Conservation (phyloP, 2,113 vertebrate genomes). For the Pachypanchax playfairii region DNA sequence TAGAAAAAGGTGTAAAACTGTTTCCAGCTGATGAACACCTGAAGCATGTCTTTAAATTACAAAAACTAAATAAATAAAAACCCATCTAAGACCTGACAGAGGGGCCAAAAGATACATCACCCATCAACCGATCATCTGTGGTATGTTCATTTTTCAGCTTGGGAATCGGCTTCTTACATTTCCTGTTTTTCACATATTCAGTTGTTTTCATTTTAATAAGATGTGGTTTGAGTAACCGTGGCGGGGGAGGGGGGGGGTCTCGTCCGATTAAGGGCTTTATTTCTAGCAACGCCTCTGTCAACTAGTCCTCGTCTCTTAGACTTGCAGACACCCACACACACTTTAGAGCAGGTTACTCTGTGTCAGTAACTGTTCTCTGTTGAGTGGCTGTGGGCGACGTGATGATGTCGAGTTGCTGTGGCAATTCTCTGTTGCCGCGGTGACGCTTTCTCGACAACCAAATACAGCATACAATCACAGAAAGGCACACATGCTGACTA, state of each 20-base stretch:
- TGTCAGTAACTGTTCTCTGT: slow-evolving; percentile 62
- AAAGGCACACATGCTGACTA: slow-evolving; percentile 11
- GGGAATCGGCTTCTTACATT: no score
- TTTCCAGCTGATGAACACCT: no score
- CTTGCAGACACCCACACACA: slow-evolving; percentile 36
- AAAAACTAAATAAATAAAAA: no score
- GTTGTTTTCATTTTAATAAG: background rate
- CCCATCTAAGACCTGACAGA: no score
- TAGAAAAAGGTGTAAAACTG: no score
- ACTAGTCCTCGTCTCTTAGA: slow-evolving; percentile 41
- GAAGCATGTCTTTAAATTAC: no score
- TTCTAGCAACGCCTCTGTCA: slow-evolving; percentile 5
- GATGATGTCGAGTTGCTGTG: slow-evolving; percentile 61
- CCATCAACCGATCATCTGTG: no score
- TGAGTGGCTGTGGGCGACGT: slow-evolving; percentile 62
- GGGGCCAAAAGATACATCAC: no score
- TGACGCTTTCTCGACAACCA: slow-evolving; percentile 36
- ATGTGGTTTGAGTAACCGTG: background rate
- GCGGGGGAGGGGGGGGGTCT: no score
- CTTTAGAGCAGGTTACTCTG: slow-evolving; percentile 58
- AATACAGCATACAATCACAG: slow-evolving; percentile 13
- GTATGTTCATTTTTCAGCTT: no score
- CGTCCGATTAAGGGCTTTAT: no score
- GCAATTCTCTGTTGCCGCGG: slow-evolving; percentile 60
- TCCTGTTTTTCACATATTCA: background rate